Conservation (phyloP, 2,113 vertebrate genomes). For the Pipra filicauda region DNA sequence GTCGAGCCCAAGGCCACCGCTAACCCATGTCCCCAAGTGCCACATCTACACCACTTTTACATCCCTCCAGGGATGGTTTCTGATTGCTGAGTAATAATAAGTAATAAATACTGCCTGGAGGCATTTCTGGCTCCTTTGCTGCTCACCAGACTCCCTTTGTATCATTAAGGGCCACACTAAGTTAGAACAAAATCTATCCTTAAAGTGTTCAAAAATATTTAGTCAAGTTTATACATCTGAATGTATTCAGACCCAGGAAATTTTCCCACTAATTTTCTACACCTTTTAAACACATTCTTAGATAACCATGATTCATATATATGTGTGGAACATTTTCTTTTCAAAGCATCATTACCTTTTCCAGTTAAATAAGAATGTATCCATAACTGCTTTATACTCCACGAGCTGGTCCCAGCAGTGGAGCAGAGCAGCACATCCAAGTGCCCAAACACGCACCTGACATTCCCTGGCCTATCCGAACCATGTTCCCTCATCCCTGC, state of each 20-base stretch:
- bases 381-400: not conserved
- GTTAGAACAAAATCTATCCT: not conserved
- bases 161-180: not conserved
- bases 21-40: not conserved
- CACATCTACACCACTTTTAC: not conserved
- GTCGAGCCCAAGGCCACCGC: not conserved
- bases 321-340: not conserved
- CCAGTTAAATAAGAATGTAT: not conserved
- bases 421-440: not conserved
- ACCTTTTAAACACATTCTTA: not conserved
- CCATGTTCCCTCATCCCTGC: rapidly evolving
- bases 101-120: not conserved
- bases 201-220: not conserved
- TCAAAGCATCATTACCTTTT: not conserved
- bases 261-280: not conserved
- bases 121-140: not conserved
- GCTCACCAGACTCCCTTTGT: not conserved
- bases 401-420: rapidly evolving
- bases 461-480: not conserved
- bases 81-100: not conserved
- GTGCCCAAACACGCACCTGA: not conserved
- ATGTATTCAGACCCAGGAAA: not conserved
- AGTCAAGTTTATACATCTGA: not conserved
- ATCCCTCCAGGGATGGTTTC: not conserved
- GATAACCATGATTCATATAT: not conserved